phyloP scores from a whole-genome alignment of 1,140 invertebrate species.

The Eufriesea mexicana region DNA sequence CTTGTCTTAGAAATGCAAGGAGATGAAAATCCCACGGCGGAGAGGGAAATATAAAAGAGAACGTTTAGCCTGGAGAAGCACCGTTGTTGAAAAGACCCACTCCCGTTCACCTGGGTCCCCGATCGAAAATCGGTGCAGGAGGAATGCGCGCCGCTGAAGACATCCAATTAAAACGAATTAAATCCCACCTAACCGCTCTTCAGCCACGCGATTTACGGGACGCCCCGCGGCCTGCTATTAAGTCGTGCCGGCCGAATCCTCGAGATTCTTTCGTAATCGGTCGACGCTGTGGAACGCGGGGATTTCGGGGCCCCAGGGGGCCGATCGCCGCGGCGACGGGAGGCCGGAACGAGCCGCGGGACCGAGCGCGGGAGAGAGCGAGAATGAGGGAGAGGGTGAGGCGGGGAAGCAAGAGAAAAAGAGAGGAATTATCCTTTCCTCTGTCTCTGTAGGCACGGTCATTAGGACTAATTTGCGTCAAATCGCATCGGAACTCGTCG shows the following conservation, averaged over 20 bases:
- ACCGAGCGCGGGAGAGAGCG: conserved; percentile 32
- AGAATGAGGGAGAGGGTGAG: conserved; percentile 14
- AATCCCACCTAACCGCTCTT: conserved; percentile 6
- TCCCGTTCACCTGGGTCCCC: background rate
- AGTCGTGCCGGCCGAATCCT: conserved; percentile 56
- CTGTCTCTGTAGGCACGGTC: conserved; percentile 57
- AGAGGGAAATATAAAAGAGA: no score
- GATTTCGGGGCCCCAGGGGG: conserved; percentile 60
- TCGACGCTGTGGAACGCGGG: conserved; percentile 46
- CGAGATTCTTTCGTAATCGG: conserved; percentile 66
- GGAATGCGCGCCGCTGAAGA: conserved; percentile 2
- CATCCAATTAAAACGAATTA: conserved; percentile 43
- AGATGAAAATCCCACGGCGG: no score
- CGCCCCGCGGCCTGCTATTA: conserved; percentile 57
- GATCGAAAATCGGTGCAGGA: background rate
- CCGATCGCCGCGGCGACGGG: conserved; percentile 14
- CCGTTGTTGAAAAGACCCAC: background rate
- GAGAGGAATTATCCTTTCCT: background rate
- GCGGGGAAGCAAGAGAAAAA: conserved; percentile 48
- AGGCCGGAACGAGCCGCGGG: conserved; percentile 1
- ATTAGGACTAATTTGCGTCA: conserved; percentile 79
- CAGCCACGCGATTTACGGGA: conserved; percentile 37
- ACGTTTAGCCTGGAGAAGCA: background rate
- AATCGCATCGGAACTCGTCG: conserved; percentile 72
- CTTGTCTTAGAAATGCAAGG: background rate